Conservation (phyloP, 2,113 vertebrate species). For the Lasiurus borealis region DNA sequence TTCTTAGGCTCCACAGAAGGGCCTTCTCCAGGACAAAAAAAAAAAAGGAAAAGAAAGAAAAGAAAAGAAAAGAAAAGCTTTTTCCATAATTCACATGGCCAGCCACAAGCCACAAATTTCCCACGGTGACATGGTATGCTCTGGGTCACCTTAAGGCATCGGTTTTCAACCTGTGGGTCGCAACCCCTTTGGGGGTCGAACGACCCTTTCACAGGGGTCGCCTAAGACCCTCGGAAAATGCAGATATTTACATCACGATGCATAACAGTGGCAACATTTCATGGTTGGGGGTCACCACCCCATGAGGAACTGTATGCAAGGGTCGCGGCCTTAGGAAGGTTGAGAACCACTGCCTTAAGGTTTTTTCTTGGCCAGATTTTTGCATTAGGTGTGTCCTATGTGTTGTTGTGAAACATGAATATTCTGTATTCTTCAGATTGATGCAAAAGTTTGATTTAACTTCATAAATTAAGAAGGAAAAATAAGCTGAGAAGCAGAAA, state of each 20-base stretch:
- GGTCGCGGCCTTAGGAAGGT: too few species aligned
- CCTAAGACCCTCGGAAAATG: too few species aligned
- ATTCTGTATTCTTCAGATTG: constrained; percentile 21
- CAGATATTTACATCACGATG: too few species aligned
- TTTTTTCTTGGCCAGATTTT: constrained; percentile 14
- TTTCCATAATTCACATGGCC: background rate
- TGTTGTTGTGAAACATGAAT: background rate
- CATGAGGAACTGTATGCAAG: too few species aligned
- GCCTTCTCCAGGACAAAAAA: too few species aligned
- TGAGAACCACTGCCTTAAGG: too few species aligned
- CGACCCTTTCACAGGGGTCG: too few species aligned
- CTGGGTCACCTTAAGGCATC: background rate
- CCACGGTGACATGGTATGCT: background rate
- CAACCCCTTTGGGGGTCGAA: too few species aligned
- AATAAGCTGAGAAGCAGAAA: background rate
- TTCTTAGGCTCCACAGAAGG: background rate
- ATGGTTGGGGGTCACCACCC: too few species aligned
- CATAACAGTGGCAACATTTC: too few species aligned
- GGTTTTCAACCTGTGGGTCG: too few species aligned
- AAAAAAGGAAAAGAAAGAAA: background rate
- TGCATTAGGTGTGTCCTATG: background rate
- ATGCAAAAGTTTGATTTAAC: background rate
- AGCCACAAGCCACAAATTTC: background rate
- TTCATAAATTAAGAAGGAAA: constrained; percentile 17
- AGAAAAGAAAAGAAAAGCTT: background rate